Conservation (phyloP, 1,140 invertebrate species). For the Diachasmimorpha longicaudata region DNA sequence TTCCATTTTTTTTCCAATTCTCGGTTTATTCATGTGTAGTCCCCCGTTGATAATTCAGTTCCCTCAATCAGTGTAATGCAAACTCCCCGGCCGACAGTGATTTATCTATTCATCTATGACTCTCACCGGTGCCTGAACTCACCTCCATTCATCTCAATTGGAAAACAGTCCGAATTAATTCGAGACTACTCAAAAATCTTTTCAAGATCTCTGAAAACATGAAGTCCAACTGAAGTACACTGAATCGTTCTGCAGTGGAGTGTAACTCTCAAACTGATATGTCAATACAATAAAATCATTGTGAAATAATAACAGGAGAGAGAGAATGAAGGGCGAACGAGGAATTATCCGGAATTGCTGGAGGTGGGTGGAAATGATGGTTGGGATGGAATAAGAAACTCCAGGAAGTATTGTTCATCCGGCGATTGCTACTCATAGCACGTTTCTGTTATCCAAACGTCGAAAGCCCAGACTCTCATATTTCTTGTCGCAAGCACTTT, state of each 20-base stretch:
- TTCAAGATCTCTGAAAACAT: neutral
- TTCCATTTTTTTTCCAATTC: no score
- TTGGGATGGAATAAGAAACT: constrained; percentile 22
- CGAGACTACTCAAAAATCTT: neutral
- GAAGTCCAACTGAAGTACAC: neutral
- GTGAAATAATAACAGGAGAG: neutral
- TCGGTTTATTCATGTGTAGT: no score
- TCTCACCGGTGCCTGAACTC: neutral
- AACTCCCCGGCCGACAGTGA: neutral
- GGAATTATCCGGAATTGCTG: constrained; percentile 23
- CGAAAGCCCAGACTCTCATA: constrained; percentile 16
- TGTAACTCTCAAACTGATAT: neutral
- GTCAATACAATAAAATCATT: neutral
- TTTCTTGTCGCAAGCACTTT: neutral
- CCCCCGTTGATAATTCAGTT: no score
- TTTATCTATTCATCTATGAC: neutral
- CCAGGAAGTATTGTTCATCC: constrained; percentile 33
- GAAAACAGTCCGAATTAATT: neutral
- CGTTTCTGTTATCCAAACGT: constrained; percentile 29
- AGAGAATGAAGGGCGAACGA: neutral
- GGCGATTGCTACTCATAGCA: constrained; percentile 27
- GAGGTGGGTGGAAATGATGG: neutral
- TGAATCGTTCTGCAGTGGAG: neutral
- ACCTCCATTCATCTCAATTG: neutral
- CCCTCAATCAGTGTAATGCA: neutral